Base-by-base conservation (phyloP, 2,797 vertebrate species). In the Neopelma chrysocephalum region DNA sequence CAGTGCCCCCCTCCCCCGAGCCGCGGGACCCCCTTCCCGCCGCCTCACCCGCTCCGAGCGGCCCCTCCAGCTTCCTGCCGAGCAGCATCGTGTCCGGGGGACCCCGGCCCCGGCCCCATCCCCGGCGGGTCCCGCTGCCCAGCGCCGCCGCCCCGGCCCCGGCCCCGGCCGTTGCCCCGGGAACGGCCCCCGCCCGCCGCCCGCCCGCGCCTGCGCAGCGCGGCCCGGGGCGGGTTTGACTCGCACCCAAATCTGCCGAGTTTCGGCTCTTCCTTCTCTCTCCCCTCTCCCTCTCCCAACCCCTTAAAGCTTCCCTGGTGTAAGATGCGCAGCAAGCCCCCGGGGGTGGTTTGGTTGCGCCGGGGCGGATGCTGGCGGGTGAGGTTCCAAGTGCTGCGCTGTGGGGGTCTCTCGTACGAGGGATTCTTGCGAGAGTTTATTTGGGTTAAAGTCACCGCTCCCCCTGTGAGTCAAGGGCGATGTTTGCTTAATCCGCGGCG, bases 51-150 rank as follows among this genome's bases (percentile, higher is more conserved):
- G 98, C 98, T 90, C 98, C 97, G 94, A 99, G 98, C 61, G 98
- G 98, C 77, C 98, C 98, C 97, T 99, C 98, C 93, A 98, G 98
- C 97, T 99, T 99, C 96, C 98, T 98, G 97, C 98, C 98, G 97
- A 99, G 97, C 96, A 99, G 98, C 99, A 99, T 99, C 98, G 98
- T 98, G 96, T 64, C 87, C 78, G 82, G 84, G 79, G 51, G 70
- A 34, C 68, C 78, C 72, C 79, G 76, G 51, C 57, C 82, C 87
- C 79, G 68, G 58, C 81, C 58, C 80, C 68, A 72, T 82, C 42
- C 80, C 68, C 80, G 68, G 80, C 79, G 79, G n/a, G 5, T 29
- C 32, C 65, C 40, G 25, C 45, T 47, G 21, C 45, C 45, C 21
- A 47, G 45, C 18, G 51, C 51, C 29, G 26, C 51, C 14, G 27